A percentile compares a stretch with the other conserved stretches of the same genome.
phyloP scores from a whole-genome alignment of 2,888 invertebrate species.

The Calephelis perditalis region DNA sequence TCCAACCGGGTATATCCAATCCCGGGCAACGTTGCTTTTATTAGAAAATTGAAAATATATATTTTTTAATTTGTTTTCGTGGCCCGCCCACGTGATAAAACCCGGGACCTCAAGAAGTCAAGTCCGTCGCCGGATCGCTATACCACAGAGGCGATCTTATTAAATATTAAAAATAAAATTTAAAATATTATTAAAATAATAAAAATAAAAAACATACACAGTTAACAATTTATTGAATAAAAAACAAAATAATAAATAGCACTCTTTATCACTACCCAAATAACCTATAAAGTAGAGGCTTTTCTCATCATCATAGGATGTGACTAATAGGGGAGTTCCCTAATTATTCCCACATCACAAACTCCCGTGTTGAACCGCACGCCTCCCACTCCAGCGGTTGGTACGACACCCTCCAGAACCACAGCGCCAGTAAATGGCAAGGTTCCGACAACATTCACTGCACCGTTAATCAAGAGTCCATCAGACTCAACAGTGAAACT shows the following conservation, averaged over 20 bases:
- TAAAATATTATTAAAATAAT: too few species aligned
- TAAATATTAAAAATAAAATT: too few species aligned
- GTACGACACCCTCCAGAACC: slow-evolving; percentile 29
- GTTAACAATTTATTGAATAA: slow-evolving; percentile 22
- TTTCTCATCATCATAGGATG: too few species aligned
- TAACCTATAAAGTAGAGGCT: neutral
- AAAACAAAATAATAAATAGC: slow-evolving; percentile 10
- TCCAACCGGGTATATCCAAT: too few species aligned
- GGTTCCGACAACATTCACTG: slow-evolving; percentile 37
- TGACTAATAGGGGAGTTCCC: slow-evolving; percentile 20
- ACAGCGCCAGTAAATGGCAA: slow-evolving; percentile 43
- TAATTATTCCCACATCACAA: slow-evolving; percentile 24
- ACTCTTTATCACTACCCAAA: neutral
- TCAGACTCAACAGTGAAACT: slow-evolving; percentile 35
- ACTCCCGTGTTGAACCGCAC: slow-evolving; percentile 26
- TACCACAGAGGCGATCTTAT: too few species aligned
- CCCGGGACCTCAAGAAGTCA: too few species aligned
- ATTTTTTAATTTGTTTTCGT: too few species aligned
- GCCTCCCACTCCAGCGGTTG: slow-evolving; percentile 1
- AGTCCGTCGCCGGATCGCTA: too few species aligned
- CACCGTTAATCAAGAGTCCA: slow-evolving; percentile 38
- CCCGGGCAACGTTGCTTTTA: too few species aligned
- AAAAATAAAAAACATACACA: neutral
- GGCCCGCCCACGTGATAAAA: too few species aligned
- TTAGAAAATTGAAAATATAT: too few species aligned